Base-by-base conservation (phyloP, 2,888 invertebrate species). In the Trichogramma dendrolimi region DNA sequence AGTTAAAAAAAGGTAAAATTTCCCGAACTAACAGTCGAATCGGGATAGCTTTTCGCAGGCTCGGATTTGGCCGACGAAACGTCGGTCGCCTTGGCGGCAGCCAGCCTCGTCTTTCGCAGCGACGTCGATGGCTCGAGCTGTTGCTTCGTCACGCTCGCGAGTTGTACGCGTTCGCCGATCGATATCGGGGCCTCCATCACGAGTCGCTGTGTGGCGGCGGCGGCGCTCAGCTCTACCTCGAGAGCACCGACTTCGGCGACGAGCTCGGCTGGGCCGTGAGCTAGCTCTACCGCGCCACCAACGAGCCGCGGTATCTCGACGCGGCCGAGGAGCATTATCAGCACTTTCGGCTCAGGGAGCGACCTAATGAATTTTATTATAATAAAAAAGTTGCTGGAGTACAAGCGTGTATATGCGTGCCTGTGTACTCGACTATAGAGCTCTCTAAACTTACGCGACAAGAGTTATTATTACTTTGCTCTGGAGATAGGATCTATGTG, bases 1-100 rank as follows among this genome's bases (percentile, higher is more conserved):
- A 14, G 14, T 14, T 14, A 14, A 27, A 27, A n/a, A n/a, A n/a
- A n/a, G n/a, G n/a, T n/a, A n/a, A n/a, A 27, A 27, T 27, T 27
- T 27, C 27, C 2, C 27, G 27, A 27, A 27, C 27, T 27, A 27
- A 27, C 27, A 27, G 43, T 27, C 27, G 27, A 27, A 27, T 27
- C 27, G 27, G 27, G 27, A 2, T 27, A 27, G 27, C 11, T 8
- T 47, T 65, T 58, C 11, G n/a, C 68, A 79, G 84, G 85, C 42
- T 83, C 85, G 1, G 86, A 86, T 71, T 71, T 86, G 11, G 85
- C 85, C 1, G 85, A 82, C 1, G 86, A 86, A 71, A 82, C 83
- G 0, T 82, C 85, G 1, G 85, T 85, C 0, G 84, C 85, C 4
- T 75, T 86, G 55, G 83, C 85, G 1, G 83, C 84, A 0, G 80